phyloP scores from a whole-genome alignment of 1,140 invertebrate genomes.

The Drosophila mojavensis region DNA sequence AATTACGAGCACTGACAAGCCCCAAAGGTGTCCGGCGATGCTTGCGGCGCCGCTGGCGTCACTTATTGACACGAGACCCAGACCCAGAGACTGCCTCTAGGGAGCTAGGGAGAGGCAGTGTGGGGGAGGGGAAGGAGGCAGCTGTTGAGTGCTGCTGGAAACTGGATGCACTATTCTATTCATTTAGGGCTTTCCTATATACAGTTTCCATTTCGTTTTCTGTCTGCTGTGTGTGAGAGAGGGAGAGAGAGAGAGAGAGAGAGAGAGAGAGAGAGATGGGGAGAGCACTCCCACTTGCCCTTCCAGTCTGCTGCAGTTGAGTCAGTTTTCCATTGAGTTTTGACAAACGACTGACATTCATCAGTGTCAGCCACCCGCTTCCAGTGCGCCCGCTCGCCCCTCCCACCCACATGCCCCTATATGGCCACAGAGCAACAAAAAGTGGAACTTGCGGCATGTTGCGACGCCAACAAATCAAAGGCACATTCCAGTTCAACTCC shows the following conservation, averaged over 20 bases:
- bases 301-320: constrained; percentile 15
- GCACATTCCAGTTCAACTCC: constrained; percentile 67
- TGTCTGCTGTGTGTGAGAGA: too few relatives aligned
- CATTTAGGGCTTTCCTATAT: constrained; percentile 11
- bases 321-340: constrained; percentile 77
- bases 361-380: constrained; percentile 66
- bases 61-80: constrained; percentile 60
- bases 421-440: constrained; percentile 15
- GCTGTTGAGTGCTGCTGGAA: constrained; percentile 22
- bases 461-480: constrained; percentile 73
- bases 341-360: constrained; percentile 82
- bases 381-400: constrained; percentile 8
- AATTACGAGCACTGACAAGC: constrained; percentile 42
- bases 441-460: constrained; percentile 33
- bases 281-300: background rate
- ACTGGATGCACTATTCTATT: constrained; percentile 8
- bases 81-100: constrained; percentile 9
- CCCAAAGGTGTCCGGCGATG: constrained; percentile 61
- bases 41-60: constrained; percentile 57
- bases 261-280: too few relatives aligned
- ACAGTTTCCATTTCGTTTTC: constrained; percentile 37
- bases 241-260: too few relatives aligned
- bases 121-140: constrained; percentile 10
- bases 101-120: background rate
- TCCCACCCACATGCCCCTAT: constrained; percentile 30